These are phyloP conservation scores for Ophion ellenae DNA, from an alignment of 2,888 invertebrate species.

Conservation along the genomic window DNA sequence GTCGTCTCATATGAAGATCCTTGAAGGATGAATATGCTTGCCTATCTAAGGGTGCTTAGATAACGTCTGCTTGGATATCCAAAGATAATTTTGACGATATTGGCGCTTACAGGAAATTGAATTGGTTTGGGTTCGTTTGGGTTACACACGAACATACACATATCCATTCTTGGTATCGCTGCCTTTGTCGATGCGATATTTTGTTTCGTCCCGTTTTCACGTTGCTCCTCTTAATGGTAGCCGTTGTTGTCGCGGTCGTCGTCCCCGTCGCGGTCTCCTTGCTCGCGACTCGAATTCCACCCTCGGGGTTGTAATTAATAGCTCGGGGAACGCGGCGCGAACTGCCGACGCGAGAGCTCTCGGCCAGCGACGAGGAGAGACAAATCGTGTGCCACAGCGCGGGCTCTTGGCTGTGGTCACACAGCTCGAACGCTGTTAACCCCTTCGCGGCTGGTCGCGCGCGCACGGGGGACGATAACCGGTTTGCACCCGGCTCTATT, in stretches of 20 bases:
- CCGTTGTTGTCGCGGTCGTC: constrained; percentile 27
- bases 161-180: constrained; percentile 17
- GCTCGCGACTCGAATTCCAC: constrained; percentile 63
- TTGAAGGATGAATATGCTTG: too few relatives aligned
- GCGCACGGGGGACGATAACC: constrained; percentile 56
- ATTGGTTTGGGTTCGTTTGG: too few relatives aligned
- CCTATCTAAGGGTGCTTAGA: too few relatives aligned
- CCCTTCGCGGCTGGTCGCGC: constrained; percentile 34
- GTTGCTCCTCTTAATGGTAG: constrained; percentile 2
- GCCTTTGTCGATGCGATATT: constrained; percentile 12
- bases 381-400: constrained; percentile 62
- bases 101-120: too few relatives aligned
- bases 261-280: constrained; percentile 44
- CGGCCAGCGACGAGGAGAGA: constrained; percentile 49
- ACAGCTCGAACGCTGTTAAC: constrained; percentile 61
- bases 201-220: background rate
- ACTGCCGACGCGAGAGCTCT: constrained; percentile 8
- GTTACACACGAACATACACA: too few relatives aligned
- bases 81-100: too few relatives aligned
- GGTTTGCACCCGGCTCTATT: constrained; percentile 48
- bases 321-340: constrained; percentile 59
- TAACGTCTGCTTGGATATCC: too few relatives aligned
- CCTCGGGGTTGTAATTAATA: constrained; percentile 70
- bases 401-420: constrained; percentile 49
- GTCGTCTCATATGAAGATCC: too few relatives aligned